phyloP scores from a whole-genome alignment of 2,113 vertebrate genomes.

The Regulus satrapa region DNA sequence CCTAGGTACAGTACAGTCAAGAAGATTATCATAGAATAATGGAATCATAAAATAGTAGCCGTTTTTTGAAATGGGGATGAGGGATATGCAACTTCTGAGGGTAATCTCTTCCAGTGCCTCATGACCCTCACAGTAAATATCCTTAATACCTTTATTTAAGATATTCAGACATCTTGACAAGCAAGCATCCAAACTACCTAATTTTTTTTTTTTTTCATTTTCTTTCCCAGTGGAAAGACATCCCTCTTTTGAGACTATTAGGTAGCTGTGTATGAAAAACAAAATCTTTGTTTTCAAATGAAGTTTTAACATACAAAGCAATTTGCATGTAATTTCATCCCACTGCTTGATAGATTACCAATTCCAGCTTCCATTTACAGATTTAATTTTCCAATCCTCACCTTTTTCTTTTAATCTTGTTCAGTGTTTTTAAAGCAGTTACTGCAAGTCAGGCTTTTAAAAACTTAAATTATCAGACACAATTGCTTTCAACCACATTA shows the following conservation, averaged over 20 bases:
- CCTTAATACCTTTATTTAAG: not conserved
- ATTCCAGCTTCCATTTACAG: not conserved
- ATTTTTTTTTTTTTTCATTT: too few relatives aligned
- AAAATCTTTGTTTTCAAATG: not conserved
- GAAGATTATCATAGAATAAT: not conserved
- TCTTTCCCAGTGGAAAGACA: not conserved
- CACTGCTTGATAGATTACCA: not conserved
- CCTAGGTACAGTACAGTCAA: not conserved
- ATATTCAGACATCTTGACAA: not conserved
- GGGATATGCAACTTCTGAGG: not conserved
- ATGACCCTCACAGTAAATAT: fast-evolving
- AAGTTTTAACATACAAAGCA: not conserved
- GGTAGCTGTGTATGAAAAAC: not conserved
- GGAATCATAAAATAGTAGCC: not conserved
- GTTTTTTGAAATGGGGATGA: too few relatives aligned
- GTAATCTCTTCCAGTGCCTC: not conserved
- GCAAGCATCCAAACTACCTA: not conserved
- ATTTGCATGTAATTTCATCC: not conserved
- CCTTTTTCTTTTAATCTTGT: not conserved
- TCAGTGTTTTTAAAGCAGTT: constrained; percentile 28
- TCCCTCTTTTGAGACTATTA: not conserved
- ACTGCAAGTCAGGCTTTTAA: constrained; percentile 28
- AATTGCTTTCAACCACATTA: constrained; percentile 38
- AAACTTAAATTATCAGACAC: constrained; percentile 18
- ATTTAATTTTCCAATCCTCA: not conserved